Percentiles rank a stretch among this genome's conserved stretches.
phyloP scores from a whole-genome alignment of 2,113 vertebrate species.

The Odocoileus hemionus region DNA sequence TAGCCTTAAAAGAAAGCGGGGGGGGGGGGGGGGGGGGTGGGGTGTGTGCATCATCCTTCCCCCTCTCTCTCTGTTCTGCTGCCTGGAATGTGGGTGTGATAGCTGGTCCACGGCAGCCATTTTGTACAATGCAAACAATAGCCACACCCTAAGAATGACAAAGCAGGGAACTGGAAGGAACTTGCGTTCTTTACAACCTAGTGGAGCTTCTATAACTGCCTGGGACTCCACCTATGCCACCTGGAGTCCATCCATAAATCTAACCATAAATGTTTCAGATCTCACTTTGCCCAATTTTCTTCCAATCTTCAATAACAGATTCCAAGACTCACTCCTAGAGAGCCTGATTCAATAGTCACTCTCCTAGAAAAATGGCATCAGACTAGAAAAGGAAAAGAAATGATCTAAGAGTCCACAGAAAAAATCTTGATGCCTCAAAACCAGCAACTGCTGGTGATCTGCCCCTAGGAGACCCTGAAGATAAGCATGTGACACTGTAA shows the following conservation, averaged over 20 bases:
- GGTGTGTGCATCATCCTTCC: background rate
- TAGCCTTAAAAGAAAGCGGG: background rate
- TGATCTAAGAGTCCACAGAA: background rate
- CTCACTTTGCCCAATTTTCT: background rate
- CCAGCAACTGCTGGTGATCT: background rate
- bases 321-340: background rate
- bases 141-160: background rate
- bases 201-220: background rate
- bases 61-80: background rate
- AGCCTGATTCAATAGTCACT: background rate
- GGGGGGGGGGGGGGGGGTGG: rapidly evolving
- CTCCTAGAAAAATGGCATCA: background rate
- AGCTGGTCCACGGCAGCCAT: background rate
- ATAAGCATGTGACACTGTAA: background rate
- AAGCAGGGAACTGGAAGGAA: background rate
- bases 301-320: background rate
- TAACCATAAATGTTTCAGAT: background rate
- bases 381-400: background rate
- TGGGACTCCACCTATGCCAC: background rate
- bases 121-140: background rate
- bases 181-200: background rate
- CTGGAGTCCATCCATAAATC: background rate
- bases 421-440: background rate
- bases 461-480: background rate
- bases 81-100: background rate